Base-by-base conservation (phyloP, 2,113 vertebrate species). In the Thalassarche chlororhynchos region DNA sequence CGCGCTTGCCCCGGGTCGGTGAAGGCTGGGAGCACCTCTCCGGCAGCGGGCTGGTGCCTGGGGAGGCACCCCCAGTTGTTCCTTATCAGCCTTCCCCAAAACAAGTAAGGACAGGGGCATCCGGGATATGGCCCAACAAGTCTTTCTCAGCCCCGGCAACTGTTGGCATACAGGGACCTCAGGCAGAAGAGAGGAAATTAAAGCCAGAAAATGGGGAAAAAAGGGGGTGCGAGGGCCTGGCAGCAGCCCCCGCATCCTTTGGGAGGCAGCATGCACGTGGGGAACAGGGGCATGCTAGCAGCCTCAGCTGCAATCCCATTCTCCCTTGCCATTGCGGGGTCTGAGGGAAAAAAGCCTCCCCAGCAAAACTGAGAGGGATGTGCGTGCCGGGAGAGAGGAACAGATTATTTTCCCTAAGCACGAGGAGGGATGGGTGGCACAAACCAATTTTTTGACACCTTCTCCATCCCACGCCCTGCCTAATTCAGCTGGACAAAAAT, bases 31-130 rank as follows among this genome's bases (percentile, higher is more conserved):
- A 97, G 81, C 87, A 91, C 34, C 54, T 71, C 93, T 44, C 61
- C 72, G 8, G 81, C 84, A 95, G 62, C 3, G 2, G 52, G 70
- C 76, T 70, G 93, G 71, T 0, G 14, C 95, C 95, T 68, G 64
- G 31, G 55, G 89, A 89, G 71, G 21, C 87, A 96, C 66, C 84
- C 17, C 75, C 2, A 76, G 84, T 40, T 60, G 49, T 80, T 94
- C 95, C 91, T 97, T 95, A 93, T 94, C 93, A 85, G 78, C 66
- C 71, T 89, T 91, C 71, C 46, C 82, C 62, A 68, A 62, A 93
- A 97, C 94, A 96, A 94, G 94, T 95, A 96, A 74, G 89, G 96
- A 91, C 97, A 95, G 71, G 75, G 82, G 58, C 60, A 47, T 31
- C 44, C 17, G 76, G 87, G 91, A 97, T 80, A 54, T 0, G 38